These are phyloP conservation scores for Hippopotamyrus pictus DNA, from an alignment of 2,797 vertebrate species.

Conservation along the genomic window DNA sequence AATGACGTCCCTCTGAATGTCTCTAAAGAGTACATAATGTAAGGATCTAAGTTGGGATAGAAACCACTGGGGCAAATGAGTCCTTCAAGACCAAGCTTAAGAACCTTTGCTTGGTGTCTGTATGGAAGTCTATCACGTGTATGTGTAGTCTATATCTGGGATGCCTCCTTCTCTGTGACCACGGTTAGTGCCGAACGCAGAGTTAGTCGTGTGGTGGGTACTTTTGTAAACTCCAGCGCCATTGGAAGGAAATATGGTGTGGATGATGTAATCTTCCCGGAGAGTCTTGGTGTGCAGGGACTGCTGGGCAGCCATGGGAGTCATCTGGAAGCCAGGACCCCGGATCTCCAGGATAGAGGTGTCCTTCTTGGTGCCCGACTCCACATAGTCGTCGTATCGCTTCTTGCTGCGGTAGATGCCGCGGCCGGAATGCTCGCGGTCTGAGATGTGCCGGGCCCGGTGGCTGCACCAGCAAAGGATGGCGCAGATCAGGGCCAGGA, in stretches of 20 bases:
- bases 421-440: conserved; percentile 70
- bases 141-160: conserved; percentile 85
- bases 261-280: conserved; percentile 86
- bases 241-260: conserved; percentile 89
- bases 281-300: conserved; percentile 69
- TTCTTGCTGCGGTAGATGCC: conserved; percentile 77
- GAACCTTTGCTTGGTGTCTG: conserved; percentile 64
- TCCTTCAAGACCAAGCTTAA: conserved; percentile 66
- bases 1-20: conserved; percentile 55
- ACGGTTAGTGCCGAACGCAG: conserved; percentile 78
- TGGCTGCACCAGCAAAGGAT: conserved; percentile 83
- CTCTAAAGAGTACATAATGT: conserved; percentile 49
- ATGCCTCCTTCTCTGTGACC: conserved; percentile 85
- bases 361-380: conserved; percentile 91
- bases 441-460: conserved; percentile 68
- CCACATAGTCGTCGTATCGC: conserved; percentile 80
- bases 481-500: conserved; percentile 75
- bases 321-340: conserved; percentile 83
- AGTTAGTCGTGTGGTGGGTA: conserved; percentile 68
- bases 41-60: conserved; percentile 66
- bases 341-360: conserved; percentile 85
- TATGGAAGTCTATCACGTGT: conserved; percentile 76
- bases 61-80: conserved; percentile 73
- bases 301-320: conserved; percentile 71
- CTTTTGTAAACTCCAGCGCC: conserved; percentile 83